phyloP scores from a whole-genome alignment of 2,113 vertebrate genomes.

The Prunella fulvescens region DNA sequence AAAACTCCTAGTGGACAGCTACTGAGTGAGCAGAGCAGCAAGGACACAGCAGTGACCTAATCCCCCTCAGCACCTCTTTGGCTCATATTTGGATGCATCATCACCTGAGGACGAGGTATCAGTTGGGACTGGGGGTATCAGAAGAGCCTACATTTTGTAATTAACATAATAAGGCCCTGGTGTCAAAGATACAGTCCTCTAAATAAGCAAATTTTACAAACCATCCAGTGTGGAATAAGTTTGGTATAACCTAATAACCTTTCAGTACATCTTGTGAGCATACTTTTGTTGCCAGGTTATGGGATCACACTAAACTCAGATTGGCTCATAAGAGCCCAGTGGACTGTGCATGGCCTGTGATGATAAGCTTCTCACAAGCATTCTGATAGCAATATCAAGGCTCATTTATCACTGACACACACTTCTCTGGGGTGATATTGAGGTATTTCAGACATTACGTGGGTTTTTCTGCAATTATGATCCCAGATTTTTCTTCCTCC shows the following conservation, averaged over 20 bases:
- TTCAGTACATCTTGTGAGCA: neutral
- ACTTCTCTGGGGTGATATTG: neutral
- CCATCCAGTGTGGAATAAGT: neutral
- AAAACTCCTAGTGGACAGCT: neutral
- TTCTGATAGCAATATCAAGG: neutral
- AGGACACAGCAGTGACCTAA: neutral
- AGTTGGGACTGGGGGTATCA: neutral
- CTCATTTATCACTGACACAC: neutral
- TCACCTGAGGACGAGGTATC: neutral
- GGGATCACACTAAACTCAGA: neutral
- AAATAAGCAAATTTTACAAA: neutral
- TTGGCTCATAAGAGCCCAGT: rapidly evolving
- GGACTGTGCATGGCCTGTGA: neutral
- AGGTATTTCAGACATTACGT: neutral
- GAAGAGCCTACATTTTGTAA: neutral
- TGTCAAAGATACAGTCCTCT: neutral
- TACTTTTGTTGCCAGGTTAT: neutral
- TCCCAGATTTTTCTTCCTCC: neutral
- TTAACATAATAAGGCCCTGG: rapidly evolving
- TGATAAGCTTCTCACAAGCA: neutral
- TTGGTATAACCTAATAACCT: neutral
- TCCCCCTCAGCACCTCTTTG: neutral
- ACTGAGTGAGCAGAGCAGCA: neutral
- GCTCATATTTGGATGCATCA: rapidly evolving
- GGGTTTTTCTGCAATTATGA: neutral